phyloP scores from a whole-genome alignment of 2,113 vertebrate genomes.

The Symphodus melops region DNA sequence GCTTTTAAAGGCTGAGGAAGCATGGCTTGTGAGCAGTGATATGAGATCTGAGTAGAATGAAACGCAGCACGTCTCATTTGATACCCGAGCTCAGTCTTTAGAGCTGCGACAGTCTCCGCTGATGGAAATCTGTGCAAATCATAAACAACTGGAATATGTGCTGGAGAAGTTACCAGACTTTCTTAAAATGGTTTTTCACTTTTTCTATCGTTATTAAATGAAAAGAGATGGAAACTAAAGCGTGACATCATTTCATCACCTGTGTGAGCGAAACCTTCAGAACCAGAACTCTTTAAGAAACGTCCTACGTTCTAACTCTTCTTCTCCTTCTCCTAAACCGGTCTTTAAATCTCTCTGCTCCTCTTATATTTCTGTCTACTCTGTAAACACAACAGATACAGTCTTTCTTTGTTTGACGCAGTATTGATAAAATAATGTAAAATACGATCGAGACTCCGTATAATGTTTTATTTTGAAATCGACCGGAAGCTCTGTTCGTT shows the following conservation, averaged over 20 bases:
- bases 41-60: slow-evolving; percentile 53
- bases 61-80: slow-evolving; percentile 52
- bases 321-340: too few species aligned
- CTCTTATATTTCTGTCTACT: too few species aligned
- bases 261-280: background rate
- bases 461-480: too few species aligned
- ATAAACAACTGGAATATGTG: slow-evolving; percentile 2
- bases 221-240: background rate
- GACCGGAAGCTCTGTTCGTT: too few species aligned
- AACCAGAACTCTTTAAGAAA: background rate
- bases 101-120: slow-evolving; percentile 13
- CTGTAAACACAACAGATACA: too few species aligned
- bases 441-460: too few species aligned
- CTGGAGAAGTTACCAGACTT: background rate
- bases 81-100: slow-evolving; percentile 27
- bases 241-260: background rate
- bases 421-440: too few species aligned
- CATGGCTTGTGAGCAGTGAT: slow-evolving; percentile 36
- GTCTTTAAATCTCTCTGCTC: too few species aligned
- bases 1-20: slow-evolving; percentile 19
- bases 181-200: background rate
- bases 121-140: slow-evolving; percentile 20
- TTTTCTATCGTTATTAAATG: background rate
- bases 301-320: background rate
- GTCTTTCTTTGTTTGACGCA: too few species aligned